These are phyloP conservation scores for Stratiomys singularior DNA, from an alignment of 2,888 invertebrate species.

Conservation along the genomic window DNA sequence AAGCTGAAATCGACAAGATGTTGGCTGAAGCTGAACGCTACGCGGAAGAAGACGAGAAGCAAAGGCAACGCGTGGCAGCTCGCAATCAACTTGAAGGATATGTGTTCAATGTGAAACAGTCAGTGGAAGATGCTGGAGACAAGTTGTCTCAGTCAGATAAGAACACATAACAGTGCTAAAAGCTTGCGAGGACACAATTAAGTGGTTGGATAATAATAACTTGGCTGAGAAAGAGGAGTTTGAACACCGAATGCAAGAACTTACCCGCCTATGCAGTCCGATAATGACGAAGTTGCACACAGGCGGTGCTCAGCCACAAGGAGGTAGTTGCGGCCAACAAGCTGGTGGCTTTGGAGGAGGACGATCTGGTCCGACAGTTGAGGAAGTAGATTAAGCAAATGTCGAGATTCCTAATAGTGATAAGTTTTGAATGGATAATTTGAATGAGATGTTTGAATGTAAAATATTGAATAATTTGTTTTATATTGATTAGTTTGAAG, in stretches of 20 bases:
- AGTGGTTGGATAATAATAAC: slow-evolving; percentile 81
- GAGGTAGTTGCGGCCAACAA: slow-evolving; percentile 65
- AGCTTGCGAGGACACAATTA: slow-evolving; percentile 73
- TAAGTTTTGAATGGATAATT: background rate
- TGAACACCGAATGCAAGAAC: slow-evolving; percentile 67
- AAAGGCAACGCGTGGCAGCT: slow-evolving; percentile 74
- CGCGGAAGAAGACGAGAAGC: slow-evolving; percentile 77
- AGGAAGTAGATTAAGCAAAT: slow-evolving; percentile 59
- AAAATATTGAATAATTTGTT: no score
- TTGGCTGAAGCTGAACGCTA: slow-evolving; percentile 78
- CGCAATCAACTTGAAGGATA: slow-evolving; percentile 80
- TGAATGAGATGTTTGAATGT: background rate
- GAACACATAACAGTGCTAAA: slow-evolving; percentile 73
- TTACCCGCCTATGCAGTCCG: slow-evolving; percentile 64
- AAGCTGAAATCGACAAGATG: slow-evolving; percentile 85
- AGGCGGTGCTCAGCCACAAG: slow-evolving; percentile 44
- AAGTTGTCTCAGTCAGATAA: slow-evolving; percentile 75
- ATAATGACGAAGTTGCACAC: slow-evolving; percentile 52
- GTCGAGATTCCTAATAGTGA: background rate
- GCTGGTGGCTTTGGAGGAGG: slow-evolving; percentile 67
- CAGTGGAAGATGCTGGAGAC: slow-evolving; percentile 72
- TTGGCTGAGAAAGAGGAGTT: slow-evolving; percentile 81
- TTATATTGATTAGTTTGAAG: background rate
- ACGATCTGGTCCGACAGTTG: slow-evolving; percentile 62
- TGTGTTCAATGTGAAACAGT: slow-evolving; percentile 75